Conservation (phyloP, 2,888 invertebrate genomes). For the Sipunculus nudus region DNA sequence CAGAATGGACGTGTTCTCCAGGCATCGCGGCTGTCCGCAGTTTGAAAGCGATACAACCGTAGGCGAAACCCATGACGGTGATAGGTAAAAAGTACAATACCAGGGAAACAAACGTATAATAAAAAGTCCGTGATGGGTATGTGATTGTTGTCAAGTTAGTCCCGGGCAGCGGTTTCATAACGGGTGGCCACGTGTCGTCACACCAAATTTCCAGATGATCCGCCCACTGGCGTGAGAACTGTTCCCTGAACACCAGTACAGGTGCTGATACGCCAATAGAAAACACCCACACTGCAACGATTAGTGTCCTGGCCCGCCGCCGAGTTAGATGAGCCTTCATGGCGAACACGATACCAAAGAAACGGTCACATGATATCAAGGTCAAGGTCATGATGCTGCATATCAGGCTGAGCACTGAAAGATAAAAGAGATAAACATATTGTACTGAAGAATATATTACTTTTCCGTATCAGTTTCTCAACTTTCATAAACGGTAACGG, state of each 20-base stretch:
- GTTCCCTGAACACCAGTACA: slow-evolving; percentile 61
- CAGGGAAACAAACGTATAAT: slow-evolving; percentile 81
- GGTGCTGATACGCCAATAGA: slow-evolving; percentile 73
- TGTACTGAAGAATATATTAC: too few species aligned
- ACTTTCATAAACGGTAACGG: too few species aligned
- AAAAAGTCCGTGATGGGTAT: slow-evolving; percentile 73
- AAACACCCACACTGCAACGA: slow-evolving; percentile 75
- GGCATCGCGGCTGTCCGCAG: slow-evolving; percentile 68
- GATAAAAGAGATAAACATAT: slow-evolving; percentile 8
- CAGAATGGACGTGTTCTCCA: slow-evolving; percentile 63
- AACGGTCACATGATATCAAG: slow-evolving; percentile 82
- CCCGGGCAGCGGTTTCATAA: slow-evolving; percentile 12
- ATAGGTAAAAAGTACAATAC: slow-evolving; percentile 83
- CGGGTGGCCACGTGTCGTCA: slow-evolving; percentile 70
- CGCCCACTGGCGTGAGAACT: slow-evolving; percentile 77
- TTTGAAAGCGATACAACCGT: slow-evolving; percentile 77
- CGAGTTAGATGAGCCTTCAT: slow-evolving; percentile 77
- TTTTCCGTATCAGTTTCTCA: too few species aligned
- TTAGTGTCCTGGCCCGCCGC: slow-evolving; percentile 69
- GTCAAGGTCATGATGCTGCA: slow-evolving; percentile 82
- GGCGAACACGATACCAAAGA: slow-evolving; percentile 82
- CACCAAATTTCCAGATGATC: slow-evolving; percentile 82
- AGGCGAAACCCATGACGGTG: slow-evolving; percentile 78
- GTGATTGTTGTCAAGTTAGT: slow-evolving; percentile 22
- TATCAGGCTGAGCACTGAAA: slow-evolving; percentile 76